A percentile compares a stretch with the other conserved stretches of the same genome.
Evolutionary conservation across 2,888 invertebrate species (phyloP).

Genomic region (Oscheius sp.): DNA sequence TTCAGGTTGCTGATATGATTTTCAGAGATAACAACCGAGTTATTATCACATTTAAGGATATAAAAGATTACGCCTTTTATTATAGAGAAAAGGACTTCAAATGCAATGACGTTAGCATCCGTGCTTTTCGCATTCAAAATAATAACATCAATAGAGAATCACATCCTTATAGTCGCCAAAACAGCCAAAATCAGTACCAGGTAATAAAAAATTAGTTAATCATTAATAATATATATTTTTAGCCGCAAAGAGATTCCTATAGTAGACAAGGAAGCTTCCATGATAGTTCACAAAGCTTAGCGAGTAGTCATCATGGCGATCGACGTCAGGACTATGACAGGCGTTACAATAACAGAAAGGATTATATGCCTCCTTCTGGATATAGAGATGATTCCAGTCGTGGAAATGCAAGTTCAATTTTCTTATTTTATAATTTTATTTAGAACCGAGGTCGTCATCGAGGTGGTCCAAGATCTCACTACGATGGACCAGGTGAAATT

Average conservation of each 20-base stretch:
- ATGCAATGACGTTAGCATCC: background rate
- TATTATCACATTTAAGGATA: background rate
- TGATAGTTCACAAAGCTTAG: constrained; percentile 1
- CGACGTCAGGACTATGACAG: background rate
- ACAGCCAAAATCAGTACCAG: too few species aligned
- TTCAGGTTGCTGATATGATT: background rate
- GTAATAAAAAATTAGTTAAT: too few species aligned
- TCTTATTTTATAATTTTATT: background rate
- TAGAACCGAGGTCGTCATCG: background rate
- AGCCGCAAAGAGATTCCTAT: background rate
- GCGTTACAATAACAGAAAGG: background rate
- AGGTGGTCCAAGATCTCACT: background rate
- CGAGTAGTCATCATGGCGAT: constrained; percentile 1
- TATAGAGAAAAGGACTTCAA: background rate
- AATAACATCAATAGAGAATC: too few species aligned
- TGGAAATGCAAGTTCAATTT: background rate
- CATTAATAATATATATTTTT: background rate
- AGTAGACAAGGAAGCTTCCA: background rate
- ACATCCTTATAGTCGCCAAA: too few species aligned
- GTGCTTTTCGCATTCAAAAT: background rate
- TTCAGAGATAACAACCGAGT: background rate
- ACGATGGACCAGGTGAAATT: background rate
- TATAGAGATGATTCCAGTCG: background rate
- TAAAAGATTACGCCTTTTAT: too few species aligned
- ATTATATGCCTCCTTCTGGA: constrained; percentile 7